A percentile compares a stretch with the other conserved stretches of the same genome.
phyloP scores from a whole-genome alignment of 2,797 vertebrate species.

The Phalanger gymnotis region DNA sequence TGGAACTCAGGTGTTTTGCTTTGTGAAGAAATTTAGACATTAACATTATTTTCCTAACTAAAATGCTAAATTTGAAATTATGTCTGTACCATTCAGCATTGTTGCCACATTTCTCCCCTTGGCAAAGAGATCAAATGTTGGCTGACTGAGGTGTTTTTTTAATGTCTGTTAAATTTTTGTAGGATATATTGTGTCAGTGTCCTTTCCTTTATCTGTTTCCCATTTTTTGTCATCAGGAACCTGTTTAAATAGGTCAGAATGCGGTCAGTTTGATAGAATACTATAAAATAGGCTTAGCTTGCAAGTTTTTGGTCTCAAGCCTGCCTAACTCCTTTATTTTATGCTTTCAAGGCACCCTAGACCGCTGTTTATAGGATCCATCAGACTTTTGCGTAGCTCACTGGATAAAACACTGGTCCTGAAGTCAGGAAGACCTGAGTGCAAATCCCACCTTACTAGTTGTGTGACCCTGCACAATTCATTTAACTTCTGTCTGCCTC shows the following conservation, averaged over 20 bases:
- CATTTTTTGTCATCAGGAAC: background rate
- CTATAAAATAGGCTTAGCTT: background rate
- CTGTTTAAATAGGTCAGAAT: background rate
- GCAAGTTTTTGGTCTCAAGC: background rate
- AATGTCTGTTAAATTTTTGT: background rate
- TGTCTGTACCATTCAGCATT: background rate
- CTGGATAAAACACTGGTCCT: background rate
- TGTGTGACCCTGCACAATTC: background rate
- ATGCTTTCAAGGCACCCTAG: background rate
- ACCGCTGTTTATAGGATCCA: background rate
- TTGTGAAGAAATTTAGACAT: background rate
- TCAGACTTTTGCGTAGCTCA: background rate
- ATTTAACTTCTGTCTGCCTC: background rate
- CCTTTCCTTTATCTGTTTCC: background rate
- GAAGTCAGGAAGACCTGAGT: background rate
- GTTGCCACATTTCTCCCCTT: background rate
- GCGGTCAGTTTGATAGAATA: background rate
- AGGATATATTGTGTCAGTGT: background rate
- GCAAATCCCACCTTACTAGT: background rate
- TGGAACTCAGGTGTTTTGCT: background rate
- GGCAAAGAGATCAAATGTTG: background rate
- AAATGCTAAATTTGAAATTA: background rate
- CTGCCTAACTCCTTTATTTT: background rate
- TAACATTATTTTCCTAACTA: background rate
- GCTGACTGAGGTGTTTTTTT: background rate